These are phyloP conservation scores for Prionailurus viverrinus DNA, from an alignment of 2,113 vertebrate genomes.

Conservation along the genomic window DNA sequence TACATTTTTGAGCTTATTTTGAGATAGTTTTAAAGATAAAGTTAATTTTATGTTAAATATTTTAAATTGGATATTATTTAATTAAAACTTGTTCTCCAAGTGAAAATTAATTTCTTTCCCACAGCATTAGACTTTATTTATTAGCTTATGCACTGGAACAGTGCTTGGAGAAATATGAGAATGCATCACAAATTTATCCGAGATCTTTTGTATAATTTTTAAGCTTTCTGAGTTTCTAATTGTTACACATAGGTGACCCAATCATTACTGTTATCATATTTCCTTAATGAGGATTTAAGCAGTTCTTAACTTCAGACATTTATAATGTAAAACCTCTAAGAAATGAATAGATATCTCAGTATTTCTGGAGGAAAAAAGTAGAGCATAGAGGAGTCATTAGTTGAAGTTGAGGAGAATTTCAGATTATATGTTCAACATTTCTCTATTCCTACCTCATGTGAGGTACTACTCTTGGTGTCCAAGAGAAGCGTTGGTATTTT, in stretches of 20 bases:
- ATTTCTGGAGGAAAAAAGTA: neutral
- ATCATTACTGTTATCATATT: neutral
- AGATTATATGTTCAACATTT: neutral
- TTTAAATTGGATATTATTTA: neutral
- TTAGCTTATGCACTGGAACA: neutral
- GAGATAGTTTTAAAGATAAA: constrained; percentile 20
- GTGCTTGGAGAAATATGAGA: neutral
- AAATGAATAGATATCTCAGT: neutral
- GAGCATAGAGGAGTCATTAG: neutral
- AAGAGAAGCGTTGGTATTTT: neutral
- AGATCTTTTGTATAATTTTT: neutral
- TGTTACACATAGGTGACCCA: neutral
- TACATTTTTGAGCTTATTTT: neutral
- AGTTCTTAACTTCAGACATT: neutral
- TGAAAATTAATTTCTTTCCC: neutral
- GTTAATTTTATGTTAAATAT: neutral
- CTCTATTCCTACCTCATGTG: neutral
- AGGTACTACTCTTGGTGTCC: neutral
- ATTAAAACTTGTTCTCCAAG: constrained; percentile 14
- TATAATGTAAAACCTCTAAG: neutral
- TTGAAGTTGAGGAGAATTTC: neutral
- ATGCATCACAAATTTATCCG: neutral
- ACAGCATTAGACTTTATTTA: neutral
- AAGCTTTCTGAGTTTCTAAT: neutral
- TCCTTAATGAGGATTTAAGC: neutral